Percentiles rank a stretch among this genome's conserved stretches.
Conservation (phyloP, 2,888 invertebrate genomes). For the Pheosia gnoma region DNA sequence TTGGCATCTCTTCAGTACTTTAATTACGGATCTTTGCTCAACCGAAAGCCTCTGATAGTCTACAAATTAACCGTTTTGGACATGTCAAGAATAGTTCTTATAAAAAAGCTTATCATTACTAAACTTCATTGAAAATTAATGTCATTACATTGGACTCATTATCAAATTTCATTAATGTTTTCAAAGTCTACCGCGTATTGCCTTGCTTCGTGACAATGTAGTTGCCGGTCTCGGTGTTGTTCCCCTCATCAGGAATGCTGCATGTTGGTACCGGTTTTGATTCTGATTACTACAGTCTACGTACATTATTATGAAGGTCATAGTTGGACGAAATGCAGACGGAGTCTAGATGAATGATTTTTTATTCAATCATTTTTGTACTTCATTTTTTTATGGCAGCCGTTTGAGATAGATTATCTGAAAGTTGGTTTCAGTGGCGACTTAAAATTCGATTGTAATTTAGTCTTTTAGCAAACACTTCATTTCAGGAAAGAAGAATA, state of each 20-base stretch:
- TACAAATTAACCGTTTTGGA: no score
- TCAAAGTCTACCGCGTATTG: constrained; percentile 53
- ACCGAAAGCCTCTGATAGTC: no score
- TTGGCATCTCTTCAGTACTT: no score
- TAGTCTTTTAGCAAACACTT: no score
- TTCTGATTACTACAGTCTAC: constrained; percentile 26
- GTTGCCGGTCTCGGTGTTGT: constrained; percentile 78
- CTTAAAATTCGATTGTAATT: no score
- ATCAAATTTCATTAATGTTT: constrained; percentile 33
- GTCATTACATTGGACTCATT: constrained; percentile 34
- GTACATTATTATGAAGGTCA: constrained; percentile 34
- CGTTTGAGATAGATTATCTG: background rate
- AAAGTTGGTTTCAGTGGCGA: no score
- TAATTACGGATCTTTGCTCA: no score
- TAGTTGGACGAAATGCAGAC: constrained; percentile 40
- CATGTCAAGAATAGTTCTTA: no score
- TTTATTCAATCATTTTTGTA: background rate
- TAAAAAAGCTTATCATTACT: no score
- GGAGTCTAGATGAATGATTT: constrained; percentile 1
- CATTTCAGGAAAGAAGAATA: no score
- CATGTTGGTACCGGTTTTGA: constrained; percentile 64
- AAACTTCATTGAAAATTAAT: background rate
- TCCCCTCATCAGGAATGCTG: constrained; percentile 75
- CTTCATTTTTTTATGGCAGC: background rate
- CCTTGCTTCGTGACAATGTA: constrained; percentile 85